phyloP scores from a whole-genome alignment of 2,888 invertebrate species.

The Thymelicus lineola region DNA sequence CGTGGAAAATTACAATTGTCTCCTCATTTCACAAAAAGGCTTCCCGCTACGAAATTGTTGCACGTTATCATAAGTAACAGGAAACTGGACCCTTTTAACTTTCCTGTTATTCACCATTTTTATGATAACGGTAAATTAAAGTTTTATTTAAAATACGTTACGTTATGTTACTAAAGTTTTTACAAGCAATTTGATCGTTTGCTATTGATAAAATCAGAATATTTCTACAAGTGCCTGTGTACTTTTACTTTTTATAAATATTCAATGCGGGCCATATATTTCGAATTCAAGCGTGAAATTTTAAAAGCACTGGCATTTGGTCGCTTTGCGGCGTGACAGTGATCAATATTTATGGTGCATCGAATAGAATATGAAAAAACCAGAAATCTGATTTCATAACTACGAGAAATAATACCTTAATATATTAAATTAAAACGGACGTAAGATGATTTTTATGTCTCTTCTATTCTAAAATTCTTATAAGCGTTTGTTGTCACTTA shows the following conservation, averaged over 20 bases:
- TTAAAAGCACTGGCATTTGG: slow-evolving; percentile 52
- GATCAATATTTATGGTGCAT: slow-evolving; percentile 73
- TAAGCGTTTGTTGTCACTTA: slow-evolving; percentile 56
- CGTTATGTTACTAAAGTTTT: slow-evolving; percentile 12
- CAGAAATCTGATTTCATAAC: slow-evolving; percentile 62
- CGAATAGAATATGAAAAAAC: slow-evolving; percentile 60
- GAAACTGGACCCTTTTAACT: slow-evolving; percentile 32
- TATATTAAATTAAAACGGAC: slow-evolving; percentile 72
- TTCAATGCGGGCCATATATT: slow-evolving; percentile 30
- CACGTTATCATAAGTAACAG: slow-evolving; percentile 39
- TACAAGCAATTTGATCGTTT: neutral
- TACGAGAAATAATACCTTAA: slow-evolving; percentile 62
- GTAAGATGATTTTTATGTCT: slow-evolving; percentile 74
- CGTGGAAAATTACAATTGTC: slow-evolving; percentile 73
- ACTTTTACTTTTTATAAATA: slow-evolving; percentile 34
- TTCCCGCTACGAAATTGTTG: slow-evolving; percentile 38
- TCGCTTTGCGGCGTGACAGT: slow-evolving; percentile 54
- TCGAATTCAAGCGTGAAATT: slow-evolving; percentile 48
- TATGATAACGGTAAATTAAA: slow-evolving; percentile 10
- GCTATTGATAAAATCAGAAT: neutral
- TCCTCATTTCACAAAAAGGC: slow-evolving; percentile 49
- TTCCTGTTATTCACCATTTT: slow-evolving; percentile 23
- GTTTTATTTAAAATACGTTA: too few relatives aligned
- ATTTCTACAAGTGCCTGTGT: neutral
- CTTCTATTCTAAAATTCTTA: slow-evolving; percentile 57